A percentile compares a stretch with the other conserved stretches of the same genome.
Evolutionary conservation across 2,113 vertebrate species (phyloP).

Genomic region (Pantherophis guttatus): DNA sequence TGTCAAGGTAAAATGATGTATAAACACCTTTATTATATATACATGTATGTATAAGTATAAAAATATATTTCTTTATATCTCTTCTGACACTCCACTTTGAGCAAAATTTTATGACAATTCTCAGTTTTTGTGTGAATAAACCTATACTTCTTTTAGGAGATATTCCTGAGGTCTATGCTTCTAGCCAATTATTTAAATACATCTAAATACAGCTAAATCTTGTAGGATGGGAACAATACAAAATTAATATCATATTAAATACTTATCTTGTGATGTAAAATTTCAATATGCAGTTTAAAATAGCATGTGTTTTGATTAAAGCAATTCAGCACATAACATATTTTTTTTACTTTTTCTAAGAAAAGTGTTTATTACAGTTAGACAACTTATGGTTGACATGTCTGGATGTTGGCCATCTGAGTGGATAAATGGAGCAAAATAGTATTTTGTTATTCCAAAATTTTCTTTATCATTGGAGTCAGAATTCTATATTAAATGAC

Average conservation of each 20-base stretch:
- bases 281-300: not conserved
- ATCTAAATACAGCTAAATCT: not conserved
- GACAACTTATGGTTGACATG: not conserved
- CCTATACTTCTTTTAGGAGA: not conserved
- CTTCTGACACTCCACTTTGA: not conserved
- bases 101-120: not conserved
- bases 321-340: not conserved
- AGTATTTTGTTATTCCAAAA: not conserved
- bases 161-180: no score
- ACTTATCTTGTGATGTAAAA: not conserved
- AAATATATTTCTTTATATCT: not conserved
- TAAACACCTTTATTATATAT: not conserved
- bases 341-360: not conserved
- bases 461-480: not conserved
- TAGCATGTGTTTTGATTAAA: not conserved
- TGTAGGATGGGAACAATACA: not conserved
- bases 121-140: not conserved
- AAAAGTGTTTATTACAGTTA: slow-evolving; percentile 7
- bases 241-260: not conserved
- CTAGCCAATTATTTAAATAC: not conserved
- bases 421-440: not conserved
- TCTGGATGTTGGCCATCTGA: not conserved
- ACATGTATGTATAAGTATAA: not conserved
- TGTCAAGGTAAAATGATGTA: not conserved
- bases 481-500: not conserved